Percentiles rank a stretch among this genome's conserved stretches.
Evolutionary conservation across 2,888 invertebrate genomes (phyloP).

Genomic region (Luffia ferchaultella): DNA sequence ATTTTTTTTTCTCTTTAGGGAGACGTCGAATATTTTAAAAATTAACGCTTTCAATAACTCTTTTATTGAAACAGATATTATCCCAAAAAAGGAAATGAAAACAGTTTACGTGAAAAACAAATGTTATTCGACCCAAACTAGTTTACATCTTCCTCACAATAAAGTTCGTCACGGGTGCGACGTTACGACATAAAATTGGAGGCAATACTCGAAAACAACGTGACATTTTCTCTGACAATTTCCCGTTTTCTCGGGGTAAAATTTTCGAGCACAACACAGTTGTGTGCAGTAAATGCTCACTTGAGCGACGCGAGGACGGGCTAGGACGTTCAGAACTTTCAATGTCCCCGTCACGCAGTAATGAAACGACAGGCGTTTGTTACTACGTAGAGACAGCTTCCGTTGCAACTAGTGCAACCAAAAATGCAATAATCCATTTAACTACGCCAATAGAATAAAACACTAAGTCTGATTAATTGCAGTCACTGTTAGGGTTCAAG

Average conservation of each 20-base stretch:
- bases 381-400: no score
- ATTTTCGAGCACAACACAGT: background rate
- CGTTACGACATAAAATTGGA: background rate
- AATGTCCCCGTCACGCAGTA: background rate
- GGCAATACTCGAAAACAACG: background rate
- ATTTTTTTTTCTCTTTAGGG: background rate
- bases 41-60: background rate
- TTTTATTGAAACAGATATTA: background rate
- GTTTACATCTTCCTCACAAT: background rate
- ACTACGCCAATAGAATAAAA: no score
- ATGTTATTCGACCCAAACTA: background rate
- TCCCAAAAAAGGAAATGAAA: background rate
- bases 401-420: no score
- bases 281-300: background rate
- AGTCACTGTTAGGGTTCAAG: no score
- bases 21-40: no score
- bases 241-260: background rate
- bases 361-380: no score
- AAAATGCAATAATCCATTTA: no score
- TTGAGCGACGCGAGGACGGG: background rate
- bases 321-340: background rate
- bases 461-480: no score
- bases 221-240: background rate
- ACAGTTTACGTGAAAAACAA: background rate
- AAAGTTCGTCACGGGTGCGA: background rate